Evolutionary conservation across 2,113 vertebrate genomes (phyloP), one percentile per base, ranked within the genome.

Genomic region (Sander lucioperca): DNA sequence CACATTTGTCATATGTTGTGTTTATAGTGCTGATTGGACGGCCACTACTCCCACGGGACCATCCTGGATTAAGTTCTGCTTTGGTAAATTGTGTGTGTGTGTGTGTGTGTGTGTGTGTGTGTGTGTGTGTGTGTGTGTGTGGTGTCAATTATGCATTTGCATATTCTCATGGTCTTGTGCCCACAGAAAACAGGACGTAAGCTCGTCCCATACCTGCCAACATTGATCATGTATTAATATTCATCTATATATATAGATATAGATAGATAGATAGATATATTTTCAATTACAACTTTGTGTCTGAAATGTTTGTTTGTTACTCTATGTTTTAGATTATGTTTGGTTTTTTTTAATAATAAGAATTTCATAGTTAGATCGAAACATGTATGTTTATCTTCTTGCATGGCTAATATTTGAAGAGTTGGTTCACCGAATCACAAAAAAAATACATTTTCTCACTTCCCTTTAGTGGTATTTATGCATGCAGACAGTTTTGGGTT

Each of bases 1-100:
- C 1, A 21, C 11, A 39, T 63, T 36, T 76, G 21, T 71, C 2
- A 16, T 6, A 18, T 74, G 7, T 2, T 36, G 10, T 67, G 45
- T 74, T 77, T 23, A 23, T 39, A 84, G 81, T 30, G 13, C 15
- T 48, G 14, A 80, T 83, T 66, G 89, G 83, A 14, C 76, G 81
- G 18, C 84, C 91, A 8, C 68, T 84, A 3, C 77, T 93, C 71
- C 91, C 95, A 57, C 66, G 6, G 5, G 54, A 89, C 15, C 86
- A 91, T 67, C 81, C 95, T 54, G 86, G 63, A 90, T 92, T 97
- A 86, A 94, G 86, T 71, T 12, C 66, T 43, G 3, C 21, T 0
- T 0, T 91, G 6, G 89, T 92, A 84, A 88, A 90, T 81, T 53
- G 19, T 27, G 7, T 33, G 0, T 75, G 0, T 73, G 23, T 78